A percentile compares a stretch with the other conserved stretches of the same genome.
phyloP scores from a whole-genome alignment of 1,140 invertebrate species.

The Penaeus chinensis region DNA sequence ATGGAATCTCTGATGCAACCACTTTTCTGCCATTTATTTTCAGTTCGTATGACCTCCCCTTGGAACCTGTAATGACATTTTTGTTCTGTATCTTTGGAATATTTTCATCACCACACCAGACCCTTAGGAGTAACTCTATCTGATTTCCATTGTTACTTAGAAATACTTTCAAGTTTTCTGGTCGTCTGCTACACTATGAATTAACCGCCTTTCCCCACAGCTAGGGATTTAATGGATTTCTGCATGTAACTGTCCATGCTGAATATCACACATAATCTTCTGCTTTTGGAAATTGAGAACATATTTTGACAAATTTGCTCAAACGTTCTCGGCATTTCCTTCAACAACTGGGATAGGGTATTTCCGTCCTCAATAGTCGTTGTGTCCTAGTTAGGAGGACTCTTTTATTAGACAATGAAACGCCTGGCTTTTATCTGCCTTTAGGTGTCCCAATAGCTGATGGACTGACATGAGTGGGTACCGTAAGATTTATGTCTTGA shows the following conservation, averaged over 20 bases:
- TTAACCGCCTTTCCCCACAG: neutral
- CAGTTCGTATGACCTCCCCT: neutral
- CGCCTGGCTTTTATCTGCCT: constrained; percentile 14
- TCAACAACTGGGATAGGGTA: constrained; percentile 23
- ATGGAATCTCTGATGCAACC: constrained; percentile 6
- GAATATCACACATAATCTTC: neutral
- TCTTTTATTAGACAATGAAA: neutral
- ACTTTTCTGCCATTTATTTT: neutral
- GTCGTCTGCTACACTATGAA: constrained; percentile 1
- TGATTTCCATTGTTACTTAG: neutral
- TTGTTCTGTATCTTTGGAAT: neutral
- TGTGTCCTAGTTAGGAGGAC: neutral
- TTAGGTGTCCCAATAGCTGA: neutral
- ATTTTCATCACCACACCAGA: neutral
- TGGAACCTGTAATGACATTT: neutral
- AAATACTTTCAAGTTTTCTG: constrained; percentile 18
- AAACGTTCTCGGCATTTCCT: constrained; percentile 22
- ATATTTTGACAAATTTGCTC: constrained; percentile 6
- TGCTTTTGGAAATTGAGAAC: neutral
- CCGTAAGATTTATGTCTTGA: constrained; percentile 25
- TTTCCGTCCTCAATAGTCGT: constrained; percentile 14
- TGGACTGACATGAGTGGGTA: too few species aligned
- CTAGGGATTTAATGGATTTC: neutral
- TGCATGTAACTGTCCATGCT: neutral
- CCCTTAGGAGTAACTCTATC: constrained; percentile 5